phyloP scores from a whole-genome alignment of 2,797 vertebrate genomes.

The Halcyon smyrnensis region DNA sequence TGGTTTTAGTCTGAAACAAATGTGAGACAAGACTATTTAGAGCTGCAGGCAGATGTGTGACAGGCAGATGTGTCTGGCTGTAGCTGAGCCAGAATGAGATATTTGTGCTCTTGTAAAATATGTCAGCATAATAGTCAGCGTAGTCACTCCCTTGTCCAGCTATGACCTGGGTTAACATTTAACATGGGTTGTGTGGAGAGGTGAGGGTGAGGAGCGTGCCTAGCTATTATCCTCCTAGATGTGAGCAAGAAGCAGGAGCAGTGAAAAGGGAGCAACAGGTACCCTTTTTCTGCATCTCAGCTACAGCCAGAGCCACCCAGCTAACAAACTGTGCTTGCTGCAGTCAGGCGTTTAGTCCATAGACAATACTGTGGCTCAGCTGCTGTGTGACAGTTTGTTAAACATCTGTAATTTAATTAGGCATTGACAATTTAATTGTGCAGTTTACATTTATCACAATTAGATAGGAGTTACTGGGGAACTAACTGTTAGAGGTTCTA shows the following conservation, averaged over 20 bases:
- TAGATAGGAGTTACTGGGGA: neutral
- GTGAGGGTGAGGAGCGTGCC: fast-evolving
- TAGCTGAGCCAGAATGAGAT: neutral
- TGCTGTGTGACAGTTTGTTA: neutral
- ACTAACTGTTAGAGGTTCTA: neutral
- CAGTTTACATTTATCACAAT: neutral
- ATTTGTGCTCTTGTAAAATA: neutral
- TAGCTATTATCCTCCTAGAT: neutral
- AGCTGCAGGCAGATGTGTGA: neutral
- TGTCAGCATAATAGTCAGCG: neutral
- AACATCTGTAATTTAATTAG: neutral
- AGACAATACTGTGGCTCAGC: neutral
- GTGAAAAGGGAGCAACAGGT: neutral
- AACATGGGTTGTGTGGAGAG: neutral
- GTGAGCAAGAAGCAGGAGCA: neutral
- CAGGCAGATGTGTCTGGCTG: neutral
- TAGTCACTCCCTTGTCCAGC: neutral
- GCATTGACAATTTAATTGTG: neutral
- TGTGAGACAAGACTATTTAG: neutral
- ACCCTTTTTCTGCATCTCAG: neutral
- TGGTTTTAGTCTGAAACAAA: neutral
- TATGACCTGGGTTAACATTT: neutral
- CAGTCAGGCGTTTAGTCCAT: fast-evolving
- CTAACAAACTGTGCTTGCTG: neutral
- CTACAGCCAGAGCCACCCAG: neutral